Base-by-base conservation (phyloP, 2,797 vertebrate species). In the Sarcophilus harrisii region DNA sequence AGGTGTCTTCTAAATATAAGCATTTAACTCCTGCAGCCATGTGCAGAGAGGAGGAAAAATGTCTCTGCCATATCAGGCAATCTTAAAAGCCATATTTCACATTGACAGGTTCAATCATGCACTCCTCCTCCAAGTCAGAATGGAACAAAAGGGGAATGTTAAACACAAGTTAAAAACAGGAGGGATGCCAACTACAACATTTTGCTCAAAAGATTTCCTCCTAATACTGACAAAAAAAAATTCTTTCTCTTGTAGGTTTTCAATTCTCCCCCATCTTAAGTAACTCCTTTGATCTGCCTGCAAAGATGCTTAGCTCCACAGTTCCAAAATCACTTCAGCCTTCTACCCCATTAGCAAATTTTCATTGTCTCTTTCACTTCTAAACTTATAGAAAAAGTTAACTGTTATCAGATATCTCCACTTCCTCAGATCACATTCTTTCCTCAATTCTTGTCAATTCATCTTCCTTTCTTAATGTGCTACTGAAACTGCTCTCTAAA, bases 71-170 rank as follows among this genome's bases (percentile, higher is more conserved):
- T 94, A 94, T 93, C 91, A 94, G 92, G 60, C 95, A 96, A 96
- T 97, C 93, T 96, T 93, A 97, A 52, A 98, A 98, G 91, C 58
- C 94, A 94, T 97, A 95, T 96, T 97, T 97, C 96, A 97, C 66
- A 95, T 95, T 98, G 96, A 97, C 96, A 98, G 93, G 94, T 91
- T 97, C 97, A 97, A 97, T 98, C 97, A 98, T 93, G 94, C 58
- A 97, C 97, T 98, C 97, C 98, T 96, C 97, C 98, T 95, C 73
- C 95, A 93, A 93, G 45, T 97, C 94, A 97, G 89, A 62, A 66
- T 92, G 73, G 95, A 97, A 98, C 97, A 98, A 98, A 98, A 97
- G 96, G 89, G 95, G 38, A 97, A 96, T 95, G 95, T 96, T 97
- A 96, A 97, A 96, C 21, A 94, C 58, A 93, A 97, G 94, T 94